Base-by-base conservation (phyloP, 35 echinoderm and acorn worm species). In the Nesometra sesokonis region DNA sequence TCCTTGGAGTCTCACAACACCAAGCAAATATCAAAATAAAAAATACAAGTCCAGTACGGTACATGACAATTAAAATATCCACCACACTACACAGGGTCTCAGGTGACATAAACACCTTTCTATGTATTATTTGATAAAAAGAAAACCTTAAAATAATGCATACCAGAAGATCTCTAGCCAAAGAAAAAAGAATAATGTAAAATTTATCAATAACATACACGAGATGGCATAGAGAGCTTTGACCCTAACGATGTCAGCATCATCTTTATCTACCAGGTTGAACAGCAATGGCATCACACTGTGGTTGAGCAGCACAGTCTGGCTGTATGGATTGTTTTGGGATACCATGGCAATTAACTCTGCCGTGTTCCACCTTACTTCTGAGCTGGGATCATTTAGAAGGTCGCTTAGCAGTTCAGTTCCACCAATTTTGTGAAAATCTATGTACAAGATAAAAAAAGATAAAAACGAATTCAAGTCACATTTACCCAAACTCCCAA, bases 151-250 rank as follows among this genome's bases (percentile, higher is more conserved):
- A 67, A 67, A 67, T 67, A 15, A 76, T 15, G 57, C 15, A 15
- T 17, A 76, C 57, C 57, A 76, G n/a, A n/a, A n/a, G n/a, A n/a
- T n/a, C n/a, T n/a, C n/a, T n/a, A n/a, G n/a, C n/a, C n/a, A n/a
- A n/a, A n/a, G n/a, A n/a, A n/a, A n/a, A n/a, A n/a, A 15, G 38
- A 43, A 43, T 15, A 43, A 43, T 7, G 15, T 7, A 43, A 7
- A 43, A 7, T 7, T 43, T 43, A 43, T 15, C 4, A 43, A 15
- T 17, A 43, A 94, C 96, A 92, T 89, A 99, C 96, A 99, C 47
- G 96, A 99, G 31, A 99, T 35, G 17, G 96, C 96, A 86, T 94
- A 99, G 1, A 99, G 37, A 5, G 92, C 92, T 76, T 99, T 99
- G 40, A 99, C 35, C 77, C 79, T 91, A 0, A 94, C 90, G 13